These are phyloP conservation scores for Tragelaphus strepsiceros DNA, from an alignment of 2,113 vertebrate genomes.

Conservation along the genomic window DNA sequence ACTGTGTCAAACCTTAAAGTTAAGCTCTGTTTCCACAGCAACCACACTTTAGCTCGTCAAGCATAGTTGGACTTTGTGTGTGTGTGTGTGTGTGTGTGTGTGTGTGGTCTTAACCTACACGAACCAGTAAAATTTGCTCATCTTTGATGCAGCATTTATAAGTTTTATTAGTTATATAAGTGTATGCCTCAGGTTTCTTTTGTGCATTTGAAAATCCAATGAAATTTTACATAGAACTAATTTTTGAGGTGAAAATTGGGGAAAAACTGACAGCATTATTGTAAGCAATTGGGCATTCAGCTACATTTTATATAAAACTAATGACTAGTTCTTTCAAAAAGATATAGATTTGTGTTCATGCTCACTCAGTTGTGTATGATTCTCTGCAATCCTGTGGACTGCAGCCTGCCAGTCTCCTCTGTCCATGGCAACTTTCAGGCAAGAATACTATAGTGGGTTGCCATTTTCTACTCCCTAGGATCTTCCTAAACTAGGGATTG, in stretches of 20 bases:
- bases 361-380: neutral
- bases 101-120: neutral
- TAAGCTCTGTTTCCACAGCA: constrained; percentile 67
- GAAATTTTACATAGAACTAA: neutral
- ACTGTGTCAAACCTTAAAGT: constrained; percentile 22
- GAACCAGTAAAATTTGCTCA: neutral
- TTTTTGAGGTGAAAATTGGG: neutral
- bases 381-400: neutral
- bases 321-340: neutral
- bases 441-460: neutral
- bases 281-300: neutral
- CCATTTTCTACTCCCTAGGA: neutral
- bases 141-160: neutral
- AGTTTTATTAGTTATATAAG: constrained; percentile 9
- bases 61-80: neutral
- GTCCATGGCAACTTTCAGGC: neutral
- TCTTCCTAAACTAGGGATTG: neutral
- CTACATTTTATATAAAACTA: neutral
- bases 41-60: constrained; percentile 32
- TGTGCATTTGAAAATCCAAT: neutral
- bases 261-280: neutral
- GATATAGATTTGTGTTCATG: neutral
- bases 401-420: neutral
- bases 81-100: neutral
- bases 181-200: neutral